Evolutionary conservation across 2,113 vertebrate genomes (phyloP).

Genomic region (Lycaon pictus): DNA sequence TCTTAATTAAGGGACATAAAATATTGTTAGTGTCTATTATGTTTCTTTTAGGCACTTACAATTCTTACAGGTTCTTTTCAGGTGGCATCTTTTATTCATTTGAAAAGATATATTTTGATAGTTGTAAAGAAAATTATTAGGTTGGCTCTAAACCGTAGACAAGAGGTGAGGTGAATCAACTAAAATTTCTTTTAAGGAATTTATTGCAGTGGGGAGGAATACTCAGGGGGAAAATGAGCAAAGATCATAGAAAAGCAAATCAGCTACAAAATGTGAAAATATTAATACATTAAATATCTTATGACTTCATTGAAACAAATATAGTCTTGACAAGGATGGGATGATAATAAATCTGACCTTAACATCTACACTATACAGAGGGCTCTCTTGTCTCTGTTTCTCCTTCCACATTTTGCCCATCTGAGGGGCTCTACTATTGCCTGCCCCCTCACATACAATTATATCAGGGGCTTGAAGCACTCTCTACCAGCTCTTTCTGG

Average conservation of each 20-base stretch:
- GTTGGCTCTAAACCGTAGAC: neutral
- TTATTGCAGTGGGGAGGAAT: neutral
- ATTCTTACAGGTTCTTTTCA: neutral
- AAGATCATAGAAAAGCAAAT: neutral
- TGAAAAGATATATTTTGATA: conserved; percentile 7
- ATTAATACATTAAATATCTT: neutral
- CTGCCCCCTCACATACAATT: neutral
- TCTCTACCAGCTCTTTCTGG: neutral
- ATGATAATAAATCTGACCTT: neutral
- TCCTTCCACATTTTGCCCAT: neutral
- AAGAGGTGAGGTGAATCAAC: neutral
- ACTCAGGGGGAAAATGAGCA: neutral
- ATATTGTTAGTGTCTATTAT: conserved; percentile 34
- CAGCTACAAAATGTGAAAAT: neutral
- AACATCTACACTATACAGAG: too few species aligned
- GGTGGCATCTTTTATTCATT: neutral
- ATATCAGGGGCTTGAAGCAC: neutral
- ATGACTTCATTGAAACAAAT: neutral
- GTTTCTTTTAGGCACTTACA: neutral
- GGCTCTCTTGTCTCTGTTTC: fast-evolving
- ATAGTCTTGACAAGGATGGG: neutral
- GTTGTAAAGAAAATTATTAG: neutral
- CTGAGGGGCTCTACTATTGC: neutral
- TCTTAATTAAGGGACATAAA: conserved; percentile 53
- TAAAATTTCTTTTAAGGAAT: neutral